Evolutionary conservation across 2,888 invertebrate genomes (phyloP).

Genomic region (Drosophila buzzatii): DNA sequence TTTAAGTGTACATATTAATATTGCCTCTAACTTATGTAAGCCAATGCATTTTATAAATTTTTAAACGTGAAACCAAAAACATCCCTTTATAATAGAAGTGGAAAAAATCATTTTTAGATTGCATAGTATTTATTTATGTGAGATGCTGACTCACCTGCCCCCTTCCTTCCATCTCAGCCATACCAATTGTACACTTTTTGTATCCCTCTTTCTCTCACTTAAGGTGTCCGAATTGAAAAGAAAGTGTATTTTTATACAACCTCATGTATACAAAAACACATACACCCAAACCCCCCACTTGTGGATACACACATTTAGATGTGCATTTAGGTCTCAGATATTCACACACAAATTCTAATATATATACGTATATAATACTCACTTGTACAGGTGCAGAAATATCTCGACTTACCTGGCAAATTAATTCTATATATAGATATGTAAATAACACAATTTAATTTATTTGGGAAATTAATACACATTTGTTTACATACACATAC

Average conservation of each 20-base stretch:
- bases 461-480: background rate
- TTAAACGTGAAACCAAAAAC: background rate
- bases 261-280: background rate
- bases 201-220: background rate
- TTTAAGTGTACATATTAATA: no score
- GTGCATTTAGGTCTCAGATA: slow-evolving; percentile 30
- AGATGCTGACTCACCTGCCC: slow-evolving; percentile 22
- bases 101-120: background rate
- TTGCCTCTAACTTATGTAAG: background rate
- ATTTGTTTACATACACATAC: background rate
- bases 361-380: background rate
- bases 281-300: background rate
- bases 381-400: background rate
- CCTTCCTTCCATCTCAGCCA: background rate
- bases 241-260: slow-evolving; percentile 31
- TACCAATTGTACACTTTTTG: background rate
- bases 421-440: background rate
- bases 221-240: slow-evolving; percentile 28
- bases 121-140: slow-evolving; percentile 9
- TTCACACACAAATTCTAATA: slow-evolving; percentile 2
- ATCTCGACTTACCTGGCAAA: background rate
- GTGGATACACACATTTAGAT: background rate
- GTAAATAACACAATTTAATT: background rate
- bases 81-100: background rate
- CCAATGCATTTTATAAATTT: background rate